Evolutionary conservation across 2,797 vertebrate genomes (phyloP), one percentile per base, ranked within the genome.

Genomic region (Odontamblyopus lacepedii): DNA sequence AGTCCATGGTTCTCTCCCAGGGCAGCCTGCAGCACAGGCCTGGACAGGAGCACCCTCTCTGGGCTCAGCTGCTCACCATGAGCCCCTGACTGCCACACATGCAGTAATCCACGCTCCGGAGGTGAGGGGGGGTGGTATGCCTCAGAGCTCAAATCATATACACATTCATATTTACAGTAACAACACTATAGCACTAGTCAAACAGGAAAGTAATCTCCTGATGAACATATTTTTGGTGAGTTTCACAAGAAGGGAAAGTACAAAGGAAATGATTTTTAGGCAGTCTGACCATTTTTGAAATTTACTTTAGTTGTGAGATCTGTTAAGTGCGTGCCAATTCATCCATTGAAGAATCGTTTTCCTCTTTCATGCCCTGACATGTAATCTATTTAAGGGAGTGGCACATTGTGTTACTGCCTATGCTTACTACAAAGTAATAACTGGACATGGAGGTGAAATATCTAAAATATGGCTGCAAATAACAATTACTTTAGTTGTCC

Each of bases 1-100:
- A 99, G 83, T 5, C 96, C 97, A 79, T 99, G 97, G 69, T 91
- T 91, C 77, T 91, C 89, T 72, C 98, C 98, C 59, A 99, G 92
- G 23, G 96, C 92, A 38, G 93, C 95, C 76, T 98, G 97, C 56
- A 96, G 74, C 13, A 99, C 96, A 1, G 95, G 93, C 80, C 92
- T 95, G 78, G 95, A 88, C 62, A 95, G 93, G 38, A 93, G 91
- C 83, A 97, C 87, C 72, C 93, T 94, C 88, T 96, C 94, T 62
- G 96, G 97, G 76, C 86, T 83, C 26, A 92, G 77, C 48, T 90
- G 93, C 68, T 83, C 87, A 73, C 86, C 93, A 84, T 92, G 93
- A 77, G 94, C 94, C 19, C 89, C 94, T 38, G 87, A 76, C 69
- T 81, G 67, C 98, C 97, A 99, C 59, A 95, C 82, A 74, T 97